Evolutionary conservation across 2,797 vertebrate species (phyloP).

Genomic region (Sebastes baramenuke): DNA sequence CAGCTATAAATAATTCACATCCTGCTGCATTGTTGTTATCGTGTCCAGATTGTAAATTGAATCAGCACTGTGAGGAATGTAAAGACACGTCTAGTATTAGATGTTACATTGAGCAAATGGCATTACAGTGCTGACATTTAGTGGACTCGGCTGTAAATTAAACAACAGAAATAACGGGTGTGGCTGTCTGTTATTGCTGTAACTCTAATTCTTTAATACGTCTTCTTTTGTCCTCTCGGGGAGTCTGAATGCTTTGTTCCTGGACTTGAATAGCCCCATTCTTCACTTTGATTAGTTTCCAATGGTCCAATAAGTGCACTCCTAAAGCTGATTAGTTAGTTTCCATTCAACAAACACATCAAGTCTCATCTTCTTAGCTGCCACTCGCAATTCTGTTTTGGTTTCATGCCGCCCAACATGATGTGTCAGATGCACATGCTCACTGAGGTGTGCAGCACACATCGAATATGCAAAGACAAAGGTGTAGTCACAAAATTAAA

Average conservation of each 20-base stretch:
- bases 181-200: background rate
- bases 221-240: constrained; percentile 40
- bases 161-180: background rate
- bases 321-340: constrained; percentile 65
- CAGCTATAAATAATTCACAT: background rate
- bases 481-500: background rate
- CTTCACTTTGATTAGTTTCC: constrained; percentile 68
- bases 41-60: background rate
- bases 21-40: background rate
- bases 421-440: background rate
- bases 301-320: constrained; percentile 53
- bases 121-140: background rate
- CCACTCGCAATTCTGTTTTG: background rate
- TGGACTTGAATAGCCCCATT: constrained; percentile 42
- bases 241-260: constrained; percentile 44
- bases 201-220: constrained; percentile 19
- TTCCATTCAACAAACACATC: constrained; percentile 58
- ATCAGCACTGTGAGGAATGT: background rate
- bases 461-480: background rate
- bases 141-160: constrained; percentile 11
- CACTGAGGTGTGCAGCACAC: background rate
- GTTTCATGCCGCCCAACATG: background rate
- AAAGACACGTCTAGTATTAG: background rate
- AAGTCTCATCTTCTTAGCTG: constrained; percentile 33
- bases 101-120: background rate